Percentiles rank a stretch among this genome's conserved stretches.
phyloP scores from a whole-genome alignment of 1,140 invertebrate genomes.

The Druon quercuslanigerum region DNA sequence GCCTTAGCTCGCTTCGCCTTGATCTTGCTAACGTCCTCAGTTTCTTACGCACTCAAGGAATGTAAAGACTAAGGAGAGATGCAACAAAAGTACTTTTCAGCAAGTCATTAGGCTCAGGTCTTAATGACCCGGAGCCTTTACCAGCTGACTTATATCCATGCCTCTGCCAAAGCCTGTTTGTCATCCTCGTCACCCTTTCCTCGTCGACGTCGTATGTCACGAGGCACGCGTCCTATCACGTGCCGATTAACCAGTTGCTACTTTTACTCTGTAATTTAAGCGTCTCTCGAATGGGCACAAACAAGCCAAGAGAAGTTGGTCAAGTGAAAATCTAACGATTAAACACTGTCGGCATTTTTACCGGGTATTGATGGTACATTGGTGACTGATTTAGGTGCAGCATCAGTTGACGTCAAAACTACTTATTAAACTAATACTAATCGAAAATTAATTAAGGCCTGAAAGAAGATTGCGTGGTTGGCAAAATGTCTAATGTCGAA shows the following conservation, averaged over 20 bases:
- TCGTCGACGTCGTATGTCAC: neutral
- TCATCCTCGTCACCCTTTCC: neutral
- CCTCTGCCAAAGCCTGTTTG: neutral
- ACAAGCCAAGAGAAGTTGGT: constrained; percentile 8
- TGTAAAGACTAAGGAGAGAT: constrained; percentile 30
- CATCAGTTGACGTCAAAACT: neutral
- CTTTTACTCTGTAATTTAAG: neutral
- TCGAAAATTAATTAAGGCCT: no score
- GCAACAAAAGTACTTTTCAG: constrained; percentile 42
- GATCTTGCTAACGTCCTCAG: constrained; percentile 42
- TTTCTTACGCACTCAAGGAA: neutral
- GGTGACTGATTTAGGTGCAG: constrained; percentile 17
- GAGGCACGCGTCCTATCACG: neutral
- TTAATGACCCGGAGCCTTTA: constrained; percentile 41
- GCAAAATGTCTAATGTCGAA: no score
- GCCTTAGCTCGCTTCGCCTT: constrained; percentile 42
- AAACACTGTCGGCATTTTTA: constrained; percentile 14
- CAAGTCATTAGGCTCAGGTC: constrained; percentile 45
- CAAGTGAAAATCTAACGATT: constrained; percentile 27
- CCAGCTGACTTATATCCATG: neutral
- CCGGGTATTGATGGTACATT: neutral
- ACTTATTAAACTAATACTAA: no score
- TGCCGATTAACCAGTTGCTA: neutral
- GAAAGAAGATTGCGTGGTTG: no score
- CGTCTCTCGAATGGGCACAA: constrained; percentile 24